These are phyloP conservation scores for Sander vitreus DNA, from an alignment of 2,113 vertebrate species.

Conservation along the genomic window DNA sequence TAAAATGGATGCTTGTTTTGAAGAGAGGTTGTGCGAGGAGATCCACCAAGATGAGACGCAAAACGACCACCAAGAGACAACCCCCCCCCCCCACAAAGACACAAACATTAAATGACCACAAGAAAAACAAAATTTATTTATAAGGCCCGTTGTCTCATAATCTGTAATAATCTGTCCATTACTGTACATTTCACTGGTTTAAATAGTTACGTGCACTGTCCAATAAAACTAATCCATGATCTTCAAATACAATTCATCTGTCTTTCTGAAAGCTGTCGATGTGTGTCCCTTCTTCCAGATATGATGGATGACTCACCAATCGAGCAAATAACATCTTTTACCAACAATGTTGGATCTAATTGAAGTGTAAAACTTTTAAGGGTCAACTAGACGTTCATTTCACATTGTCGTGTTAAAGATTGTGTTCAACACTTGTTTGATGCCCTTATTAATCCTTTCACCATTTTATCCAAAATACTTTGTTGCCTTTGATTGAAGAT, in stretches of 20 bases:
- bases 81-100: too few species aligned
- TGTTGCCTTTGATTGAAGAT: conserved; percentile 58
- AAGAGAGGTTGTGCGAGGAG: too few species aligned
- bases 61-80: not conserved
- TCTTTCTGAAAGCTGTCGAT: not conserved
- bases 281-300: not conserved
- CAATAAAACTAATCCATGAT: not conserved
- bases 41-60: too few species aligned
- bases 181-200: not conserved
- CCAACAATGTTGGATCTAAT: not conserved
- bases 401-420: conserved; percentile 10
- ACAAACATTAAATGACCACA: not conserved
- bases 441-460: conserved; percentile 38
- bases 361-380: not conserved
- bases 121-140: not conserved
- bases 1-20: too few species aligned
- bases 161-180: too few species aligned
- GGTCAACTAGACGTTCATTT: conserved; percentile 28
- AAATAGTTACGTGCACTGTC: too few species aligned
- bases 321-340: not conserved
- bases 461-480: conserved; percentile 42
- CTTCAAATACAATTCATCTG: not conserved
- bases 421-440: conserved; percentile 25
- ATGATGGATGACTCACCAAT: not conserved
- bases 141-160: not conserved